These are phyloP conservation scores for Scytalopus superciliaris DNA, from an alignment of 2,113 vertebrate genomes.

Conservation along the genomic window DNA sequence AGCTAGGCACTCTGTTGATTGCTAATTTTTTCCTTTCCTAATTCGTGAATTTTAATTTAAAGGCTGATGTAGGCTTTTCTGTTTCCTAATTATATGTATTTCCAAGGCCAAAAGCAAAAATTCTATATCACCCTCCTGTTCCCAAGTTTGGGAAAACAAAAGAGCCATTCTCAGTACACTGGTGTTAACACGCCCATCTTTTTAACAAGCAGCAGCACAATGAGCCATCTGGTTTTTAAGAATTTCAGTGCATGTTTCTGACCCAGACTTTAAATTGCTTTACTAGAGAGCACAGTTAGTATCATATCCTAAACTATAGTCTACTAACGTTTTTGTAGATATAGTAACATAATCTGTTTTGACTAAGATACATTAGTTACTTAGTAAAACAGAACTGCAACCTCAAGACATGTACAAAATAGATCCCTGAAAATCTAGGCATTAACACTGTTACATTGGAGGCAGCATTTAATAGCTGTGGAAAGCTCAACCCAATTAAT, in stretches of 20 bases:
- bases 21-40: neutral
- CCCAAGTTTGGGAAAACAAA: neutral
- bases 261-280: neutral
- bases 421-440: neutral
- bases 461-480: neutral
- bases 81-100: neutral
- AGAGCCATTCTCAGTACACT: neutral
- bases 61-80: neutral
- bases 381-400: neutral
- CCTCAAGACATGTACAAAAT: neutral
- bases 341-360: neutral
- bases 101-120: neutral
- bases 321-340: neutral
- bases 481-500: neutral
- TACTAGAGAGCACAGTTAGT: neutral
- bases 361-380: neutral
- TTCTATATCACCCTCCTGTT: neutral
- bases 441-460: fast-evolving
- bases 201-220: neutral
- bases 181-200: neutral
- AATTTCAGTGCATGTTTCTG: neutral
- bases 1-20: neutral
- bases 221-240: neutral
- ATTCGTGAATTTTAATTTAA: neutral
- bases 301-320: neutral